phyloP scores from a whole-genome alignment of 2,888 invertebrate genomes.

The Limnephilus auricula region DNA sequence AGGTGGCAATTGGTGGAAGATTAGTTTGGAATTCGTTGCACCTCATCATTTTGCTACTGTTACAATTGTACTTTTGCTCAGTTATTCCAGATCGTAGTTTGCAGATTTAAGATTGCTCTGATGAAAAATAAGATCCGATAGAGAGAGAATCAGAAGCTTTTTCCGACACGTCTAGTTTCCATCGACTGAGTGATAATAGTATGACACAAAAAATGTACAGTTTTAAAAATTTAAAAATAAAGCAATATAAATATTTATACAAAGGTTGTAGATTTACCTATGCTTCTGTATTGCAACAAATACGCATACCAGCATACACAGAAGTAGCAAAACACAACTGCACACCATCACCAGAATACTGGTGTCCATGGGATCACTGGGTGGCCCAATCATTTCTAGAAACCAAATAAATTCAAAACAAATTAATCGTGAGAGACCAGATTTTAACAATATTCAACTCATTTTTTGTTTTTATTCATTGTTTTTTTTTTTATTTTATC shows the following conservation, averaged over 20 bases:
- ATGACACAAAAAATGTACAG: neutral
- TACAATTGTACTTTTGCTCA: too few relatives aligned
- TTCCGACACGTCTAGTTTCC: too few relatives aligned
- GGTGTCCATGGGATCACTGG: constrained; percentile 74
- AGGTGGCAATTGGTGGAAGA: neutral
- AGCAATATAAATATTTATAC: too few relatives aligned
- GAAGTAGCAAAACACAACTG: constrained; percentile 73
- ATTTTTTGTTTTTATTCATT: neutral
- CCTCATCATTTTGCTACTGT: neutral
- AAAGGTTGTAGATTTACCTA: constrained; percentile 69
- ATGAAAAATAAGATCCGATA: neutral
- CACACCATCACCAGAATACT: constrained; percentile 75
- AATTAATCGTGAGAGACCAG: neutral
- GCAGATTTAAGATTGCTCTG: neutral
- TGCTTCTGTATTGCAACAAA: constrained; percentile 75
- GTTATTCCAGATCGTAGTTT: too few relatives aligned
- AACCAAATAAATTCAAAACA: neutral
- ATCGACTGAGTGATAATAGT: neutral
- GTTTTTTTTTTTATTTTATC: neutral
- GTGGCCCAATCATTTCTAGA: constrained; percentile 76
- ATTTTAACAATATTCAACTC: neutral
- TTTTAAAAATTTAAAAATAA: neutral
- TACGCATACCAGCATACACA: constrained; percentile 74
- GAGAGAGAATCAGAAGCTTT: neutral
- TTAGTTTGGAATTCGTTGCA: neutral